Evolutionary conservation across 2,113 vertebrate species (phyloP).

Genomic region (Mystacornis crossleyi): DNA sequence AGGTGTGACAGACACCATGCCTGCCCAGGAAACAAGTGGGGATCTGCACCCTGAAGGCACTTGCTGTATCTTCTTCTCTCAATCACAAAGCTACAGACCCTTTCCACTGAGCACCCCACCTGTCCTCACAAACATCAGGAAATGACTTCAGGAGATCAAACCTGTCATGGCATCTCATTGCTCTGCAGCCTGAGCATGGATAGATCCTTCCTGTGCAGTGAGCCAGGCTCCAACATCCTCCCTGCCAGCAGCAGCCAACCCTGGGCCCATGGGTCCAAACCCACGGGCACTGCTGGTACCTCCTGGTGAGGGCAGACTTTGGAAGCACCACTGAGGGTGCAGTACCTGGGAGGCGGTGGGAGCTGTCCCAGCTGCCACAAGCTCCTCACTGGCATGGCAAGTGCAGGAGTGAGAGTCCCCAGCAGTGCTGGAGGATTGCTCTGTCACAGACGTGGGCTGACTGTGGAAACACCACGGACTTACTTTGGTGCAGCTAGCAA

Average conservation of each 20-base stretch:
- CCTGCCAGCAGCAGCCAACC: neutral
- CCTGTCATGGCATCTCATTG: fast-evolving
- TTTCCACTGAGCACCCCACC: neutral
- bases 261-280: fast-evolving
- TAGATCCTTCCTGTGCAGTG: neutral
- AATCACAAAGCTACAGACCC: neutral
- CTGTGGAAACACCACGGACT: fast-evolving
- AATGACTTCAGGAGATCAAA: neutral
- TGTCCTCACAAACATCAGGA: neutral
- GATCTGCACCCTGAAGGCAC: neutral
- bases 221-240: neutral
- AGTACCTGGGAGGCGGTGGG: fast-evolving
- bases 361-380: neutral
- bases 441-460: fast-evolving
- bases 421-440: neutral
- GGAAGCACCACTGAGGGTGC: neutral
- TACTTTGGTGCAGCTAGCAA: neutral
- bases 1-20: neutral
- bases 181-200: neutral
- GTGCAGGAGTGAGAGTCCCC: neutral
- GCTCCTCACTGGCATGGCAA: neutral
- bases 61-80: neutral
- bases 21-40: neutral
- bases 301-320: fast-evolving
- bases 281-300: fast-evolving